A percentile compares a stretch with the other conserved stretches of the same genome.
Evolutionary conservation across 1,140 invertebrate genomes (phyloP).

Genomic region (Choristoneura fumiferana): DNA sequence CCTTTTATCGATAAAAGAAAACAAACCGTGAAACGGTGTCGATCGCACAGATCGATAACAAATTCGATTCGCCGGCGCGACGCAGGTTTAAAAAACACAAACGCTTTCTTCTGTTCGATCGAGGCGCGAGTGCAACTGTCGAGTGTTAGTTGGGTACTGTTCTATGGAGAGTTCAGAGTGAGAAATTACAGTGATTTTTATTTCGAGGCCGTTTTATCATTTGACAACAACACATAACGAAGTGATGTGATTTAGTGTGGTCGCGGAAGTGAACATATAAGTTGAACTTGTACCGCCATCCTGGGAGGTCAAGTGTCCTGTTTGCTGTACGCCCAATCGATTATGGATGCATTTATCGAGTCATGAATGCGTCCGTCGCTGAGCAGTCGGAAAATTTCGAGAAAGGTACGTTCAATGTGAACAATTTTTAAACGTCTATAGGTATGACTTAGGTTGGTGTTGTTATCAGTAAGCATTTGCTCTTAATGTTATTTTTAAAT

Average conservation of each 20-base stretch:
- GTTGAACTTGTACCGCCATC: conserved; percentile 36
- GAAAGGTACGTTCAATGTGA: neutral
- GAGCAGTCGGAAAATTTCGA: neutral
- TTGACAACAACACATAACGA: neutral
- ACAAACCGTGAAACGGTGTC: neutral
- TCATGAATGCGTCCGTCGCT: neutral
- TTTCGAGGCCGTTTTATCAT: neutral
- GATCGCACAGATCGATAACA: conserved; percentile 28
- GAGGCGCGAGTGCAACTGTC: conserved; percentile 30
- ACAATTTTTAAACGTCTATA: too few species aligned
- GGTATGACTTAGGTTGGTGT: too few species aligned
- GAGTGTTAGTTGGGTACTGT: too few species aligned
- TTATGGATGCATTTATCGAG: conserved; percentile 13
- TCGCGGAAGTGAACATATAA: conserved; percentile 10
- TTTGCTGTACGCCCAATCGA: conserved; percentile 19
- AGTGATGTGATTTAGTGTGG: conserved; percentile 4
- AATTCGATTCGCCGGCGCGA: conserved; percentile 26
- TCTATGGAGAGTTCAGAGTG: neutral
- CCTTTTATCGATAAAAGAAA: too few species aligned
- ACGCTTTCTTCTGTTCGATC: conserved; percentile 38
- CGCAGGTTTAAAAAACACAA: conserved; percentile 35
- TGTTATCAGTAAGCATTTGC: too few species aligned
- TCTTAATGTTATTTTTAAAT: too few species aligned
- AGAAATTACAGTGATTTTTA: neutral
- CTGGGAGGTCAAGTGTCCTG: conserved; percentile 36